Base-by-base conservation (phyloP, 53 echinoderm and acorn worm species). In the Henricia sp. region DNA sequence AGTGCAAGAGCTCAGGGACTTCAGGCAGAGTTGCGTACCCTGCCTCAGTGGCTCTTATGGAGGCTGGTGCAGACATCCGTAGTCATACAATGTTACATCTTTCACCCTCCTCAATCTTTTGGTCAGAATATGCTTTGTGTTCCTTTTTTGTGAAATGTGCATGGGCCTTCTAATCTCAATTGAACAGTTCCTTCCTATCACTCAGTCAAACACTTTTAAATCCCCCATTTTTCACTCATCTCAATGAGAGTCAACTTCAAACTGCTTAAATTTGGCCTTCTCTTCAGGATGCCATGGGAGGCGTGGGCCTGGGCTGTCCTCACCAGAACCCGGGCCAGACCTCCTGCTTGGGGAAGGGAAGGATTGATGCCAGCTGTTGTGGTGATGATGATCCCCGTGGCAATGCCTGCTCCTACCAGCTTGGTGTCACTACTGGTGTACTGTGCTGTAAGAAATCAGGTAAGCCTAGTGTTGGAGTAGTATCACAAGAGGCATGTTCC, bases 381-480 rank as follows among this genome's bases (percentile, higher is more conserved):
- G 55, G 90, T 26, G 95, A 95, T n/a, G n/a, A 60, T 53, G 84
- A 90, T 19, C 77, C 69, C 53, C 82, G 74, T 27, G 67, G 88
- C 56, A 36, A 83, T 11, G 92, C 99, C 17, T 99, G 99, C 58
- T 90, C 92, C 37, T 99, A 86, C 40, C 51, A 51, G 52, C 86
- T 83, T 0, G 94, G 92, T 1, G 41, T 93, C 59, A 94, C 91
- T 28, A 94, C 90, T 4, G 99, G 99, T 8, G 91, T 99, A 8
- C 87, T 99, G 5, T 99, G 99, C 87, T 99, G 99, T 57, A 99
- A 89, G 82, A 72, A 90, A 43, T 89, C 94, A 90, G 99, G 99
- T 99, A 80, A 84, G 73, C 53, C 12, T 40, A 41, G 42, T 19
- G 83, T 46, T 16, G 3, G 37, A 14, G 25, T 56, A 2, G n/a